Evolutionary conservation across 2,113 vertebrate species (phyloP), one percentile per base, ranked within the genome.

Genomic region (Rhinichthys klamathensis): DNA sequence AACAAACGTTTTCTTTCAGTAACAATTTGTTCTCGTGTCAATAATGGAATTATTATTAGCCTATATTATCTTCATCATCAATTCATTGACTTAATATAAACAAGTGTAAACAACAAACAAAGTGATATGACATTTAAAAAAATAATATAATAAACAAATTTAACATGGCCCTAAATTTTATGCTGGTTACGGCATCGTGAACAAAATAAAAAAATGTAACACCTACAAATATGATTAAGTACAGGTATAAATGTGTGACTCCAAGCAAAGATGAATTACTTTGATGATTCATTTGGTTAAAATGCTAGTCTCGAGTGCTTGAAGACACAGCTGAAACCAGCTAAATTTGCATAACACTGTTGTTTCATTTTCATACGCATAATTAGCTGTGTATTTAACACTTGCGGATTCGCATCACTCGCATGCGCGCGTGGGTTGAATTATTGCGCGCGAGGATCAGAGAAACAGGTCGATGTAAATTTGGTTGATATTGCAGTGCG

Each of bases 301-400:
- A 97, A 98, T 96, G 94, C 94, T 96, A 95, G 95, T 96, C 95
- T 96, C 95, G 95, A 96, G 95, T 95, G 95, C 95, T 96, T 91
- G 92, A 94, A 96, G 96, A 95, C 94, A 93, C 96, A 96, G 96
- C 96, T 95, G 96, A 97, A 97, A 95, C 93, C 97, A 95, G 94
- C 92, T 89, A 93, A 92, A 98, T 99, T 99, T 97, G 95, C 97
- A 98, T 99, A 97, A 97, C 96, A 98, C 96, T 96, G 94, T 96
- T 95, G 96, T 97, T 98, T 96, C 96, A 99, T 99, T 98, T 97
- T 98, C 97, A 98, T 97, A 96, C 97, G 97, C 96, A 97, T 99
- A 98, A 99, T 99, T 99, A 99, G 95, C 94, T 96, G 96, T 97
- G 96, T 97, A 97, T 98, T 99, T 98, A 98, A 97, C 97, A 96